Evolutionary conservation across 2,113 vertebrate species (phyloP), one percentile per base, ranked within the genome.

Genomic region (Salvelinus namaycush): DNA sequence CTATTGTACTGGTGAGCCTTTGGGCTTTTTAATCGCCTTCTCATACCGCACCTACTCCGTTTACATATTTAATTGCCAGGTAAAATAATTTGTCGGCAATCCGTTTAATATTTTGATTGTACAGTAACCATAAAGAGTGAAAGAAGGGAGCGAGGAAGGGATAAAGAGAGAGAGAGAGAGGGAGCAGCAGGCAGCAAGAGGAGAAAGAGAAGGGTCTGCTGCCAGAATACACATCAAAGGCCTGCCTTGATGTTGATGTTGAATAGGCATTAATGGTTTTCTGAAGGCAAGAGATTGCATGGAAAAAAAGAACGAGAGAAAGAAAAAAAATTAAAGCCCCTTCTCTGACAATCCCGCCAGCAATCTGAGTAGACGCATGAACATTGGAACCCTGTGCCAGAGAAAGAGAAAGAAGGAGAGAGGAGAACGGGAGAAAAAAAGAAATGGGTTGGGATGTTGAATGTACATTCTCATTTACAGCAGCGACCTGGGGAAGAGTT

Each of bases 171-270:
- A 83, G 78, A 75, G 79, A 79, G 76, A 84, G 77, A 83, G 67
- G 74, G 87, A 91, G 87, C 88, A 91, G 90, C 90, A 91, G 90
- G 89, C 90, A 87, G 90, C 73, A 70, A 82, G 59, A 5, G 59
- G 51, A 92, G 88, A 90, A 90, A 90, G 90, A 92, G 92, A 92
- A 88, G 88, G 88, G 93, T 94, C 94, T 92, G 91, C 95, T 96
- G 96, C 95, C 95, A 97, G 96, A 93, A 97, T 95, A 95, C 95
- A 96, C 95, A 96, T 97, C 95, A 96, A 97, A 97, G 96, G 94
- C 82, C 84, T 83, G 94, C 95, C 96, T 97, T 97, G 95, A 96
- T 96, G 95, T 95, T 95, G 91, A 96, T 96, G 95, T 95, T 95
- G 91, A 96, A 96, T 94, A 94, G 94, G 95, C 94, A 94, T 95